phyloP scores from a whole-genome alignment of 2,113 vertebrate genomes.

The Catagonus wagneri region DNA sequence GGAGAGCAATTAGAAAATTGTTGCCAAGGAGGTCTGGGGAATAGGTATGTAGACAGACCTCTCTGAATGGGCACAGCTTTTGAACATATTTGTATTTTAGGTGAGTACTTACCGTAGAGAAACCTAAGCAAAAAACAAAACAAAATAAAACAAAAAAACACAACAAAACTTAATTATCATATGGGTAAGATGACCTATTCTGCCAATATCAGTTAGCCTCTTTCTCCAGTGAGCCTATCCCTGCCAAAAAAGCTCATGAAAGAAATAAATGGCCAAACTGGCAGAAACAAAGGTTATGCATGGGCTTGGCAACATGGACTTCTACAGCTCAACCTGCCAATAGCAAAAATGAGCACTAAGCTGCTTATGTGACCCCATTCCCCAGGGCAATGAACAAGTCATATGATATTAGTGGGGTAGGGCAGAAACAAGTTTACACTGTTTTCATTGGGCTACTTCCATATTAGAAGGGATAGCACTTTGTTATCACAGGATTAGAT shows the following conservation, averaged over 20 bases:
- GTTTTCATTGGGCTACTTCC: not conserved
- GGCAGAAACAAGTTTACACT: not conserved
- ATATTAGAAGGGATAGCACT: not conserved
- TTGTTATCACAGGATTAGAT: not conserved
- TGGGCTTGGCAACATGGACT: not conserved
- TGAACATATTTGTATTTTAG: not conserved
- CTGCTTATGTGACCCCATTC: not conserved
- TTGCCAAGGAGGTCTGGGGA: not conserved
- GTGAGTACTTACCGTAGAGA: not conserved
- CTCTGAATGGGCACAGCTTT: not conserved
- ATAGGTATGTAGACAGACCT: not conserved
- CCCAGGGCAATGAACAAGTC: not conserved
- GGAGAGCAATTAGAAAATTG: not conserved
- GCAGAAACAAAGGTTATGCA: not conserved
- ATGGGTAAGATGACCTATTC: not conserved
- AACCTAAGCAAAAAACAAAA: not conserved
- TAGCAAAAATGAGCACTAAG: not conserved
- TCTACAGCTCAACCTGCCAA: not conserved
- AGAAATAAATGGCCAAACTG: not conserved
- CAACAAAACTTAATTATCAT: not conserved
- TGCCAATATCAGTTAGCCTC: not conserved
- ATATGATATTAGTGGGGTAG: not conserved
- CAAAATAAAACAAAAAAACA: no score
- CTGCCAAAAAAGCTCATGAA: not conserved
- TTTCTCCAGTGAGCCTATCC: not conserved